phyloP scores from a whole-genome alignment of 2,888 invertebrate species.

The Helleia helle region DNA sequence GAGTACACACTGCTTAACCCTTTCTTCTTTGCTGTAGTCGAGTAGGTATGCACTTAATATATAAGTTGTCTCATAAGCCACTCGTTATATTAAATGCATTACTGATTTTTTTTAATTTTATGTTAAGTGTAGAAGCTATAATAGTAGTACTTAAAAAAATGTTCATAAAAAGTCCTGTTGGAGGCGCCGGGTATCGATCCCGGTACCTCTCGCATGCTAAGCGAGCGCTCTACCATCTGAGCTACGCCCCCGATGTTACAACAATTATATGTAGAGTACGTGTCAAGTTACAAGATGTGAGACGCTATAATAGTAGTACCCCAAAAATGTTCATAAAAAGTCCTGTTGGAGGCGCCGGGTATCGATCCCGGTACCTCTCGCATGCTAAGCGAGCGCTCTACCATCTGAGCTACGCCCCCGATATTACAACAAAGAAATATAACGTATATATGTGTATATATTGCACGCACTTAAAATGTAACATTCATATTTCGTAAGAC shows the following conservation, averaged over 20 bases:
- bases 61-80: too few species aligned
- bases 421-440: neutral
- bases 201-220: conserved; percentile 74
- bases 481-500: too few species aligned
- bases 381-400: conserved; percentile 74
- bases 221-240: conserved; percentile 74
- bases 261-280: neutral
- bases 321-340: neutral
- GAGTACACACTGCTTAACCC: too few species aligned
- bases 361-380: conserved; percentile 74
- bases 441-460: neutral
- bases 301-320: too few species aligned
- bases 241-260: conserved; percentile 56
- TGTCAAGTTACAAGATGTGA: neutral
- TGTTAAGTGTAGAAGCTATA: too few species aligned
- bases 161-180: conserved; percentile 26
- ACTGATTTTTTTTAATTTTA: too few species aligned
- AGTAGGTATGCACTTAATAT: too few species aligned
- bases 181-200: conserved; percentile 74
- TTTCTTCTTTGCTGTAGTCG: too few species aligned
- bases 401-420: conserved; percentile 73
- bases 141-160: too few species aligned
- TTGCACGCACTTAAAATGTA: too few species aligned
- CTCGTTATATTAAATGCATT: too few species aligned
- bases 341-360: conserved; percentile 64